phyloP scores from a whole-genome alignment of 1,140 invertebrate genomes.

The Plodia interpunctella region DNA sequence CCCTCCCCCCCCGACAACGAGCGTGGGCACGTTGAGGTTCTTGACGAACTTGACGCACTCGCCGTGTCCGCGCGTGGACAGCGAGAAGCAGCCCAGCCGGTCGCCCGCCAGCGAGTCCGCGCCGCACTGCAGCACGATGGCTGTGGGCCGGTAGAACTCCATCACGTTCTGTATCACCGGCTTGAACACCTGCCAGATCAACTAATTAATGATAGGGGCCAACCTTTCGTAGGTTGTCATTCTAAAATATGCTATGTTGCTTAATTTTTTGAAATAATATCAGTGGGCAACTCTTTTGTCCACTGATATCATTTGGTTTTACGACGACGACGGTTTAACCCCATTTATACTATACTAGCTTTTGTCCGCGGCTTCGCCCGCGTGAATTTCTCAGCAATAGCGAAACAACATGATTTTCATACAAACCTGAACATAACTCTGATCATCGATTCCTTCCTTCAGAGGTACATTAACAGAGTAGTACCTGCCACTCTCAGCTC shows the following conservation, averaged over 20 bases:
- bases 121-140: conserved; percentile 98
- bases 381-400: no score
- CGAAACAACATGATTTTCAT: no score
- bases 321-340: no score
- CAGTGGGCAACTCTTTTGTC: no score
- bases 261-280: no score
- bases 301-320: no score
- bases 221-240: no score
- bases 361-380: no score
- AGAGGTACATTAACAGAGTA: conserved; percentile 98
- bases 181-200: conserved; percentile 93
- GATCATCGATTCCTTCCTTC: conserved; percentile 97
- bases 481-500: conserved; percentile 93
- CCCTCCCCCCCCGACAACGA: conserved; percentile 97
- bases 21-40: conserved; percentile 93
- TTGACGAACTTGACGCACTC: conserved; percentile 99
- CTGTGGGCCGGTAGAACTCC: conserved; percentile 97
- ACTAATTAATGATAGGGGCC: no score
- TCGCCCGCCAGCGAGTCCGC: conserved; percentile 98
- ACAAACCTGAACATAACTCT: conserved; percentile 88
- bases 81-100: conserved; percentile 82
- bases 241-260: no score
- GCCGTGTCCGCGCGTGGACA: conserved; percentile 86
- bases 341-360: no score
- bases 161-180: conserved; percentile 96